phyloP scores from a whole-genome alignment of 2,888 invertebrate species.

The Drosophila peninsularis region DNA sequence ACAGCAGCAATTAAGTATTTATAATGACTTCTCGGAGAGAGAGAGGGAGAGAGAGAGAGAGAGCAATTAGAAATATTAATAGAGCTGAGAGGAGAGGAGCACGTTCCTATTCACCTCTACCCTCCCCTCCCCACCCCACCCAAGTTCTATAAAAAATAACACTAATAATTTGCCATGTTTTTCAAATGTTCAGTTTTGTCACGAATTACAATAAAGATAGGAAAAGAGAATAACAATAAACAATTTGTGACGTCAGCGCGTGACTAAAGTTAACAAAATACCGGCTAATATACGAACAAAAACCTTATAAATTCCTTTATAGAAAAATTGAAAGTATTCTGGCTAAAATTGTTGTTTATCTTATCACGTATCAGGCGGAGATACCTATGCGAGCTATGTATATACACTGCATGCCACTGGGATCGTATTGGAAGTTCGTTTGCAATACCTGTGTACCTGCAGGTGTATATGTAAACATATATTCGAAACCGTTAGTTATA shows the following conservation, averaged over 20 bases:
- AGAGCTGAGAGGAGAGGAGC: neutral
- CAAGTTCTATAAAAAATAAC: neutral
- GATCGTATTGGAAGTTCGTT: neutral
- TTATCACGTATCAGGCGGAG: slow-evolving; percentile 22
- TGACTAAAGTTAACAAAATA: slow-evolving; percentile 36
- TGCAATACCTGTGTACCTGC: neutral
- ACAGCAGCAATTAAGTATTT: slow-evolving; percentile 57
- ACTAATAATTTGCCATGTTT: slow-evolving; percentile 26
- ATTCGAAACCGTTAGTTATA: neutral
- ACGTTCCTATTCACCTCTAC: no score
- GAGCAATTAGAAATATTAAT: slow-evolving; percentile 41
- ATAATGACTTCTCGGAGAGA: slow-evolving; percentile 63
- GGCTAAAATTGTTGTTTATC: slow-evolving; percentile 30
- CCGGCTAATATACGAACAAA: neutral
- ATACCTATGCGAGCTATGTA: neutral
- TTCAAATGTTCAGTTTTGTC: slow-evolving; percentile 29
- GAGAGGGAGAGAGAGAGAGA: neutral
- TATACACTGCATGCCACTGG: neutral
- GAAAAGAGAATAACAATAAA: slow-evolving; percentile 2
- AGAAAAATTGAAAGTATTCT: slow-evolving; percentile 6
- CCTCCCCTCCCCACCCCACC: no score
- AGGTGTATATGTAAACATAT: neutral
- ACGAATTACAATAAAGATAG: slow-evolving; percentile 9
- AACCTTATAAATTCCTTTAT: neutral
- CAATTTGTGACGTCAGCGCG: slow-evolving; percentile 37